Evolutionary conservation across 2,888 invertebrate species (phyloP).

Genomic region (Chouioia cunea): DNA sequence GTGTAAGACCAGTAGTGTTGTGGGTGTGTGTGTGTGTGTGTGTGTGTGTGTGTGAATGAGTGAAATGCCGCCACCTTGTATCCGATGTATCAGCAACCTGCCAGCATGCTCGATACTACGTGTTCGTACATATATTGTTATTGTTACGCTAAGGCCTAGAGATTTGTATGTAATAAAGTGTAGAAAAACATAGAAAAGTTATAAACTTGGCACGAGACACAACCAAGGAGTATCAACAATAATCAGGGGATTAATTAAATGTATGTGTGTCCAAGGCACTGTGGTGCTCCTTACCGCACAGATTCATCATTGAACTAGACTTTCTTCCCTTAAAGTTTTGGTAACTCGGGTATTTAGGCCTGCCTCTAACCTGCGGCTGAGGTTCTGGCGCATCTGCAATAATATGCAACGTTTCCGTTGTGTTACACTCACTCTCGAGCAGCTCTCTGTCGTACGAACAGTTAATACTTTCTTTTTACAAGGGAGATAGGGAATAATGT

Average conservation of each 20-base stretch:
- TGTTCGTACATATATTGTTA: constrained; percentile 35
- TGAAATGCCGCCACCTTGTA: constrained; percentile 62
- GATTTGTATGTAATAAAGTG: constrained; percentile 37
- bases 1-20: constrained; percentile 10
- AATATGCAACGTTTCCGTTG: constrained; percentile 75
- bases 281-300: constrained; percentile 87
- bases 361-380: constrained; percentile 83
- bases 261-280: constrained; percentile 57
- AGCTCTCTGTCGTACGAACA: constrained; percentile 56
- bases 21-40: constrained; percentile 25
- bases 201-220: constrained; percentile 33
- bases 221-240: constrained; percentile 16
- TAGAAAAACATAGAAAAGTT: constrained; percentile 40
- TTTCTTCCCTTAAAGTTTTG: constrained; percentile 92
- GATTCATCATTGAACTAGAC: constrained; percentile 95
- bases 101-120: constrained; percentile 64
- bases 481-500: constrained; percentile 51
- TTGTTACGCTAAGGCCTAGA: constrained; percentile 41
- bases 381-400: constrained; percentile 88
- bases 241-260: constrained; percentile 33
- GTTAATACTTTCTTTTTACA: constrained; percentile 38
- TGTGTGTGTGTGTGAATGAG: constrained; percentile 32
- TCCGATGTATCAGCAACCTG: constrained; percentile 55
- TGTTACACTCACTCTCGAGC: constrained; percentile 68
- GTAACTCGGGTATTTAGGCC: constrained; percentile 87